phyloP scores from a whole-genome alignment of 2,113 vertebrate species.

The Platanista minor region DNA sequence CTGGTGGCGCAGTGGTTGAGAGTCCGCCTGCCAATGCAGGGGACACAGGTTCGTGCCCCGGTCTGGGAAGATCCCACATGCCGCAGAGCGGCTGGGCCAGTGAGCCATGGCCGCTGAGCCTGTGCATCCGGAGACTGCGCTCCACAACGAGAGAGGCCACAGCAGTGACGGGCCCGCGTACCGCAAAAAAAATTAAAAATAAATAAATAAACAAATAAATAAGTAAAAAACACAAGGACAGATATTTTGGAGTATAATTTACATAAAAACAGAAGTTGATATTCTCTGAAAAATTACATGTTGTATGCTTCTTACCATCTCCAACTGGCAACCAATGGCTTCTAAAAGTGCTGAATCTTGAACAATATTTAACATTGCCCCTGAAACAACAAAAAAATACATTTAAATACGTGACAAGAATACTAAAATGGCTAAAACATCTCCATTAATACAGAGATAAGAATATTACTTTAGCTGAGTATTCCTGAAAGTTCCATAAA shows the following conservation, averaged over 20 bases:
- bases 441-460: slow-evolving; percentile 5
- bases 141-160: no score
- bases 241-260: background rate
- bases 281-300: background rate
- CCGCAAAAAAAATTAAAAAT: no score
- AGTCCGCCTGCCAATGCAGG: no score
- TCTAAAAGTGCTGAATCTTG: slow-evolving; percentile 96
- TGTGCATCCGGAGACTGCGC: no score
- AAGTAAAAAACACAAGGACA: slow-evolving; percentile 23
- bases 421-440: slow-evolving; percentile 2
- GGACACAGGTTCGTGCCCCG: no score
- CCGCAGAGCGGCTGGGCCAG: no score
- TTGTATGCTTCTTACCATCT: slow-evolving; percentile 84
- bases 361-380: slow-evolving; percentile 97
- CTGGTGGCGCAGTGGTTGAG: no score
- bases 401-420: slow-evolving; percentile 36
- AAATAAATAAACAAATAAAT: no score
- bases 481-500: slow-evolving; percentile 4
- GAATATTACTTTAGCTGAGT: background rate
- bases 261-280: slow-evolving; percentile 44
- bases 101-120: no score
- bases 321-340: slow-evolving; percentile 93
- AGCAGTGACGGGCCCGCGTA: no score
- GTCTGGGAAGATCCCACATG: no score
- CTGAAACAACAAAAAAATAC: slow-evolving; percentile 74